Percentiles rank a stretch among this genome's conserved stretches.
phyloP scores from a whole-genome alignment of 1,140 invertebrate species.

The Drosophila neocordata region DNA sequence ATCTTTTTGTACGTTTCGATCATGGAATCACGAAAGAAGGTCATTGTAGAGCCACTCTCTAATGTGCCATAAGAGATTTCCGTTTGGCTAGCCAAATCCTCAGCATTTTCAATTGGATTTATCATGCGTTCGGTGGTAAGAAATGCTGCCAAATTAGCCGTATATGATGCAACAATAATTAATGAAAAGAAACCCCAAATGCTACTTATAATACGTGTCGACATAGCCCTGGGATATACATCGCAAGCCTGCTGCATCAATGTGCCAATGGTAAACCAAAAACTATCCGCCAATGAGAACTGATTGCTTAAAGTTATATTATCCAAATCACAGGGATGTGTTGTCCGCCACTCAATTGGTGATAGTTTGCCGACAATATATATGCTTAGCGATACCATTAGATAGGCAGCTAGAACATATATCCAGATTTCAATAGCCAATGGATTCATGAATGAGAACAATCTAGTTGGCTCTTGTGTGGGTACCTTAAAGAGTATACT shows the following conservation, averaged over 20 bases:
- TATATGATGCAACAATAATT: conserved; percentile 97
- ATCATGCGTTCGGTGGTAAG: conserved; percentile 94
- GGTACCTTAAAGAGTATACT: conserved; percentile 94
- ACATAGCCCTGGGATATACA: conserved; percentile 94
- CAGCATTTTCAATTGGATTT: conserved; percentile 92
- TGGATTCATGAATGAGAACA: conserved; percentile 98
- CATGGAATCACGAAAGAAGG: conserved; percentile 89
- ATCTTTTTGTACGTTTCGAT: conserved; percentile 87
- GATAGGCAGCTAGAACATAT: conserved; percentile 95
- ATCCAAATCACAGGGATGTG: conserved; percentile 91
- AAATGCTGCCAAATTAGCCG: conserved; percentile 97
- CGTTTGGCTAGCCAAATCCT: conserved; percentile 89
- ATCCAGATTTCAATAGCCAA: conserved; percentile 97
- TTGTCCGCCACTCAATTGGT: conserved; percentile 96
- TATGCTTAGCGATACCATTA: conserved; percentile 94
- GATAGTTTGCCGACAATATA: conserved; percentile 97
- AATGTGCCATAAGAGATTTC: conserved; percentile 94
- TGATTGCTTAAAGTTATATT: conserved; percentile 94
- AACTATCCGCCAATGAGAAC: conserved; percentile 93
- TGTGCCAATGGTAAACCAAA: conserved; percentile 92
- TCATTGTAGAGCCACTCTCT: conserved; percentile 89
- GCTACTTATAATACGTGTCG: conserved; percentile 95
- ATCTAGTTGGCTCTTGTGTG: conserved; percentile 92
- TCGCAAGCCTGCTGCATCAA: conserved; percentile 95
- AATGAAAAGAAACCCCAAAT: conserved; percentile 98